Evolutionary conservation across 2,888 invertebrate genomes (phyloP).

Genomic region (Chironomus tentans): DNA sequence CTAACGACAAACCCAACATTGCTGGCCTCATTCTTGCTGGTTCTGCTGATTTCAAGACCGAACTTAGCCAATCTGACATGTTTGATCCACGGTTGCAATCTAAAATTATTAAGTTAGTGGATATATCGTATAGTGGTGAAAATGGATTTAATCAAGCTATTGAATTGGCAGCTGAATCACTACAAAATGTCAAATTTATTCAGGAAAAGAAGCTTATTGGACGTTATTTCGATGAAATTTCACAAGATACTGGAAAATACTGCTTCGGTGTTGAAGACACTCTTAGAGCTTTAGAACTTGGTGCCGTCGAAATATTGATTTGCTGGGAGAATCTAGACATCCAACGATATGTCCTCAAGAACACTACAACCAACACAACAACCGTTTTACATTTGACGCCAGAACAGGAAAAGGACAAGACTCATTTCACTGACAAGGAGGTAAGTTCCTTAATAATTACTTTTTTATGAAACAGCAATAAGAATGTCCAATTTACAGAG

Average conservation of each 20-base stretch:
- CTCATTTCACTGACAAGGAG: conserved; percentile 97
- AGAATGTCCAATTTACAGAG: conserved; percentile 52
- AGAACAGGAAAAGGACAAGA: conserved; percentile 98
- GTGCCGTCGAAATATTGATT: conserved; percentile 96
- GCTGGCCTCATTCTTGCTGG: conserved; percentile 97
- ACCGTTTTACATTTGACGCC: conserved; percentile 93
- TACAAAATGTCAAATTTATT: conserved; percentile 99
- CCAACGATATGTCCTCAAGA: conserved; percentile 91
- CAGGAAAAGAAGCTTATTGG: conserved; percentile 99
- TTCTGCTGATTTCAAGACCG: conserved; percentile 99
- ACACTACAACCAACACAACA: conserved; percentile 60
- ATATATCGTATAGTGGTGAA: conserved; percentile 98
- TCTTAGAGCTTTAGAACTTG: conserved; percentile 89
- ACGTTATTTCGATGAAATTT: conserved; percentile 67
- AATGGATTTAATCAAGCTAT: conserved; percentile 99
- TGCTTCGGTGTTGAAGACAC: conserved; percentile 99
- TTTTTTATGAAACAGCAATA: background rate
- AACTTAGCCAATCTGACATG: conserved; percentile 99
- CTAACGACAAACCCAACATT: conserved; percentile 95
- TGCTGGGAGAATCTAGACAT: conserved; percentile 99
- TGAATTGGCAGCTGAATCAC: conserved; percentile 94
- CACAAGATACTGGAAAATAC: conserved; percentile 94
- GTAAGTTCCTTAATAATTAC: conserved; percentile 42
- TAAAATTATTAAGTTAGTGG: conserved; percentile 96
- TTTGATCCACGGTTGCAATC: conserved; percentile 97